These are phyloP conservation scores for Paralvinella palmiformis DNA, from an alignment of 1,140 invertebrate genomes.

Conservation along the genomic window DNA sequence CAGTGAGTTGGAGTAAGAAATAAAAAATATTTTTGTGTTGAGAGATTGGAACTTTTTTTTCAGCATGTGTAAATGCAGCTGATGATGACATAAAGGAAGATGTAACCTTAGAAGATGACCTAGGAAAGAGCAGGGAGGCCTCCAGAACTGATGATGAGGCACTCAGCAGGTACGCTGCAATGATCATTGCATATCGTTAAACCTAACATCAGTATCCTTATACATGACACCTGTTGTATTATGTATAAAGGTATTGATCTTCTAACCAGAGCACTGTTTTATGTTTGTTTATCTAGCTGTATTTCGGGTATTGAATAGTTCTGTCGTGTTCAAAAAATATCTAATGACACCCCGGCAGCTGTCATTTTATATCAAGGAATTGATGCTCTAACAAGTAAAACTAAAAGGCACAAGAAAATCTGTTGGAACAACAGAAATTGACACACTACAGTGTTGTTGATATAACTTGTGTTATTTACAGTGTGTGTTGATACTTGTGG, in stretches of 20 bases:
- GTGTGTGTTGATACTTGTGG: too few relatives aligned
- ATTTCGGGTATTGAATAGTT: background rate
- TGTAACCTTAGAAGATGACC: conserved; percentile 61
- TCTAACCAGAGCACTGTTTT: background rate
- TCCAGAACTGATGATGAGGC: conserved; percentile 65
- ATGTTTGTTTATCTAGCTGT: background rate
- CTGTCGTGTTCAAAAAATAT: background rate
- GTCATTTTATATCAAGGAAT: too few relatives aligned
- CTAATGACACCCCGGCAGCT: too few relatives aligned
- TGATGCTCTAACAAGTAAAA: too few relatives aligned
- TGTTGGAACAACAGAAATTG: too few relatives aligned
- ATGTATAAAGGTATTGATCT: background rate
- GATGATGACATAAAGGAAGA: conserved; percentile 4
- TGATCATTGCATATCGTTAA: background rate
- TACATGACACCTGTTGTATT: background rate
- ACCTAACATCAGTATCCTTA: background rate
- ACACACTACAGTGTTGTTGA: too few relatives aligned
- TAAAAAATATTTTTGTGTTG: background rate
- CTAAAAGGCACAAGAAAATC: too few relatives aligned
- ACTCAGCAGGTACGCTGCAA: conserved; percentile 55
- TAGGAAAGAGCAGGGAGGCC: conserved; percentile 72
- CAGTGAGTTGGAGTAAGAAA: background rate
- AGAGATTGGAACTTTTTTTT: background rate
- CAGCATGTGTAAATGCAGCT: background rate
- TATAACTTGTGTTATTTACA: too few relatives aligned